Conservation (phyloP, 2,888 invertebrate species). For the Mongoloraphidia duomilia region DNA sequence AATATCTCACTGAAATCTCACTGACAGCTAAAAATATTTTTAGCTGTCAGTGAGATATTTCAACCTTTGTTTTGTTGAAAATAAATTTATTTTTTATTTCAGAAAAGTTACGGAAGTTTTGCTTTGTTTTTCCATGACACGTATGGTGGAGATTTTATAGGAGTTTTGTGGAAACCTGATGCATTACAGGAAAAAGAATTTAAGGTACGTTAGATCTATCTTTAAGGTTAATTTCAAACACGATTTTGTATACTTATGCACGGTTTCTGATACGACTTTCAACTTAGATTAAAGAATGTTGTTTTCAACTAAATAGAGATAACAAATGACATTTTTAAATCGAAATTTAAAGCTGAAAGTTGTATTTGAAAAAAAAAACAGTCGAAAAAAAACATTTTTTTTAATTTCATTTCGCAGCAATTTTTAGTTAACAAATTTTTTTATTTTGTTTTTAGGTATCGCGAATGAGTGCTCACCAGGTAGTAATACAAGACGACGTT, state of each 20-base stretch:
- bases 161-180: conserved; percentile 69
- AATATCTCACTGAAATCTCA: too few relatives aligned
- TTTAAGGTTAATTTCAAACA: conserved; percentile 1
- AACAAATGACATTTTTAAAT: not conserved
- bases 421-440: not conserved
- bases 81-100: conserved; percentile 21
- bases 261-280: too few relatives aligned
- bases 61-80: not conserved
- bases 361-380: too few relatives aligned
- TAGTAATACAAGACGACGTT: conserved; percentile 27
- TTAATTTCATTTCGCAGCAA: not conserved
- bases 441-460: conserved; percentile 33
- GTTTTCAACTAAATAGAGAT: too few relatives aligned
- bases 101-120: conserved; percentile 58
- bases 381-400: not conserved
- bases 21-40: too few relatives aligned
- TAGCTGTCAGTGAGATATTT: too few relatives aligned
- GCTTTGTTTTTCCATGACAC: conserved; percentile 82
- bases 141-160: conserved; percentile 76
- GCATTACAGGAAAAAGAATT: conserved; percentile 47
- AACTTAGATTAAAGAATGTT: too few relatives aligned
- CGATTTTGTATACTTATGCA: not conserved
- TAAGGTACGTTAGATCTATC: conserved; percentile 38
- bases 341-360: not conserved
- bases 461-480: conserved; percentile 39